These are phyloP conservation scores for Myoxocephalus aenaeus DNA, from an alignment of 2,797 vertebrate genomes.

Conservation along the genomic window DNA sequence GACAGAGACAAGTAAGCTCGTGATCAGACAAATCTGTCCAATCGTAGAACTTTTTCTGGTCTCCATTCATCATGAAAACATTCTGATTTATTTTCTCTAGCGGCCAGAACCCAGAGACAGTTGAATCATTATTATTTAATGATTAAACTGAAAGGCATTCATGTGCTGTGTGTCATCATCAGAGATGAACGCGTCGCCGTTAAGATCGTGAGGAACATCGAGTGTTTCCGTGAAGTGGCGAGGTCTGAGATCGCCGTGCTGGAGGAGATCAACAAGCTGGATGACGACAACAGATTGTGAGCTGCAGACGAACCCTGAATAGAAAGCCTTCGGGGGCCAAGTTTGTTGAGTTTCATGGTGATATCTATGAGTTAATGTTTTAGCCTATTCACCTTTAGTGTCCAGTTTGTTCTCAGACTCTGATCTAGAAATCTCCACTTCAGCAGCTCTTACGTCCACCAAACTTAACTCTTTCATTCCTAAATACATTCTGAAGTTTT, in stretches of 20 bases:
- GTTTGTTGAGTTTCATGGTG: no score
- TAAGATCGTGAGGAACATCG: conserved; percentile 94
- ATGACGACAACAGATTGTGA: conserved; percentile 91
- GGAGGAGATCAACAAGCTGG: conserved; percentile 91
- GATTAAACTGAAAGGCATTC: neutral
- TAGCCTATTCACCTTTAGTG: no score
- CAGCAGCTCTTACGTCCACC: no score
- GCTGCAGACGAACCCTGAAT: no score
- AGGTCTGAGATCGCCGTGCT: conserved; percentile 92
- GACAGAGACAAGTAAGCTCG: conserved; percentile 90
- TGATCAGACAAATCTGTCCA: neutral
- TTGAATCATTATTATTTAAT: neutral
- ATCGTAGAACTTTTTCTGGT: neutral
- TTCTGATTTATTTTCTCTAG: no score
- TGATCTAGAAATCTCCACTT: no score
- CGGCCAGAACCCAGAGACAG: neutral
- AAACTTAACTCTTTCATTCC: no score
- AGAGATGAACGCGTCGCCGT: conserved; percentile 88
- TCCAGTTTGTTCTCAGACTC: no score
- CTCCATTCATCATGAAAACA: neutral
- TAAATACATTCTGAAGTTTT: no score
- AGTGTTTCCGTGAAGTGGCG: conserved; percentile 90
- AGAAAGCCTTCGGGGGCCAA: no score
- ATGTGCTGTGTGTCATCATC: neutral
- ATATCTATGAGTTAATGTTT: no score